A percentile compares a stretch with the other conserved stretches of the same genome.
Conservation (phyloP, 2,113 vertebrate species). For the Erythrocercus mccallii region DNA sequence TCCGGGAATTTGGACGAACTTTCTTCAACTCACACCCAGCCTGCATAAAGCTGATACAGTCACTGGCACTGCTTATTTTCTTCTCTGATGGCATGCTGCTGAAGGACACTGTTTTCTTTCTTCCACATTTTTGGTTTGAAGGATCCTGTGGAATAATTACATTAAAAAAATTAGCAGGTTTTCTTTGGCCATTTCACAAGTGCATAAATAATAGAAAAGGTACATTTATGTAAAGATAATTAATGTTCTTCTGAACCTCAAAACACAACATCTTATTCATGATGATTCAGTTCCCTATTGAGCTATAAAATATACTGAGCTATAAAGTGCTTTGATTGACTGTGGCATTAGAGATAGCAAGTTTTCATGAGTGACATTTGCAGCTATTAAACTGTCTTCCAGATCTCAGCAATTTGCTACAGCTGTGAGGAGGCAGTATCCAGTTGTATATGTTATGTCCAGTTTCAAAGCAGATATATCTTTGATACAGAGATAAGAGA, state of each 20-base stretch:
- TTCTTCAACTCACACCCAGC: conserved; percentile 97
- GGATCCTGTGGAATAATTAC: conserved; percentile 82
- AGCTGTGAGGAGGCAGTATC: background rate
- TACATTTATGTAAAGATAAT: background rate
- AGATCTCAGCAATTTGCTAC: background rate
- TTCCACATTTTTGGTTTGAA: conserved; percentile 86
- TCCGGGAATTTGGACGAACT: conserved; percentile 90
- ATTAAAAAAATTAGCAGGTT: background rate
- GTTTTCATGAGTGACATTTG: background rate
- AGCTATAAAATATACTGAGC: background rate
- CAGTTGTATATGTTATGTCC: fast-evolving
- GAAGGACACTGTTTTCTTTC: conserved; percentile 98
- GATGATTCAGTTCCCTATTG: background rate
- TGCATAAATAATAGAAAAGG: background rate
- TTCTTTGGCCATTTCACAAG: background rate
- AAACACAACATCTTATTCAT: background rate
- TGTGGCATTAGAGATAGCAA: background rate
- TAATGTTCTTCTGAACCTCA: background rate
- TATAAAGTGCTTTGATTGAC: background rate
- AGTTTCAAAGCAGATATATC: background rate
- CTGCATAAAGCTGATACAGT: conserved; percentile 98
- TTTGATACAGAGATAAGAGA: too few species aligned
- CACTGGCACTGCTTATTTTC: conserved; percentile 93
- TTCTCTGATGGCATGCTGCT: conserved; percentile 99
- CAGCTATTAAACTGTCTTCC: background rate